A percentile compares a stretch with the other conserved stretches of the same genome.
phyloP scores from a whole-genome alignment of 53 echinoderm and acorn worm genomes.

The Holothuria scabra region DNA sequence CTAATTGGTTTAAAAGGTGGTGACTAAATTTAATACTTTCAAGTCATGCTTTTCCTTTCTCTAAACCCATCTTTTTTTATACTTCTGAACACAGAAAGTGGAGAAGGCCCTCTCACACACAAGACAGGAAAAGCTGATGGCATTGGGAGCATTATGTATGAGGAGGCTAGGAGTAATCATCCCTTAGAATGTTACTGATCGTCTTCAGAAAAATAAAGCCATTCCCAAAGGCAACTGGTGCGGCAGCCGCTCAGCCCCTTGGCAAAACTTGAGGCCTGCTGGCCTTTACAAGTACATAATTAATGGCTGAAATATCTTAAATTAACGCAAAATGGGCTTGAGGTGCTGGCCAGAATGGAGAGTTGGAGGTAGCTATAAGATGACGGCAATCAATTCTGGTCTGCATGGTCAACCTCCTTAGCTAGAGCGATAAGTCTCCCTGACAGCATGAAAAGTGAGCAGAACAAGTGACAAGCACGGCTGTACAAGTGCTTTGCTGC shows the following conservation, averaged over 20 bases:
- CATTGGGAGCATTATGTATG: too few relatives aligned
- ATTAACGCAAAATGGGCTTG: constrained; percentile 22
- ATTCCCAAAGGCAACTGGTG: constrained; percentile 29
- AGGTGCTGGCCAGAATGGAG: constrained; percentile 13
- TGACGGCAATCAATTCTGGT: constrained; percentile 32
- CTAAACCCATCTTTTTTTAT: too few relatives aligned
- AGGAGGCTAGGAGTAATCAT: neutral
- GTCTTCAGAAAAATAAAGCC: constrained; percentile 28
- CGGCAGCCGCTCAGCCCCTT: constrained; percentile 8
- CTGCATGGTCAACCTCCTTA: constrained; percentile 28
- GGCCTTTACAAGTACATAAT: constrained; percentile 34
- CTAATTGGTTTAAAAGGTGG: constrained; percentile 28
- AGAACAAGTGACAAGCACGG: too few relatives aligned
- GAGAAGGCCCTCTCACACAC: too few relatives aligned
- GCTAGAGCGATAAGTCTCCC: constrained; percentile 2
- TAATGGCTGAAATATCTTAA: constrained; percentile 37
- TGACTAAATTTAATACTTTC: constrained; percentile 26
- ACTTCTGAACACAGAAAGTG: too few relatives aligned
- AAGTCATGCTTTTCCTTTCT: constrained; percentile 15
- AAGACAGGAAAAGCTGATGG: too few relatives aligned
- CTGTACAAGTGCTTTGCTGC: too few relatives aligned
- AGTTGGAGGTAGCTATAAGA: neutral
- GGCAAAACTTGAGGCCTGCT: constrained; percentile 42
- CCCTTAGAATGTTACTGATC: constrained; percentile 30
- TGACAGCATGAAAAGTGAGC: too few relatives aligned